Evolutionary conservation across 1,140 invertebrate genomes (phyloP).

Genomic region (Drosophila dunni): DNA sequence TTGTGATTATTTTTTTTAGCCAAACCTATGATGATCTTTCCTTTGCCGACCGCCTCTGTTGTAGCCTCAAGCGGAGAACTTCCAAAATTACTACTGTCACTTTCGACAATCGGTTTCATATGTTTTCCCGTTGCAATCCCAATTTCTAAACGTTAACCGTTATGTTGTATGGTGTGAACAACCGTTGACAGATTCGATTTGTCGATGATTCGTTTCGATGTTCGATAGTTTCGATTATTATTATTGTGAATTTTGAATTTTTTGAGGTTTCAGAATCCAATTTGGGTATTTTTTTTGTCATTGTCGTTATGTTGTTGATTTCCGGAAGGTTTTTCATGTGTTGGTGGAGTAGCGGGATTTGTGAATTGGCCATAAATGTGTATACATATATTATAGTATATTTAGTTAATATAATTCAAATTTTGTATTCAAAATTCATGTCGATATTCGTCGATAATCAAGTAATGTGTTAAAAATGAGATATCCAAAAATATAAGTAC

Average conservation of each 20-base stretch:
- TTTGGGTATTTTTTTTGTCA: constrained; percentile 10
- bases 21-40: constrained; percentile 85
- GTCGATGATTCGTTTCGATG: constrained; percentile 10
- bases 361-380: constrained; percentile 53
- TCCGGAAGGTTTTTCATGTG: constrained; percentile 21
- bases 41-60: constrained; percentile 67
- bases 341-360: constrained; percentile 41
- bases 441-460: constrained; percentile 35
- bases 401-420: constrained; percentile 41
- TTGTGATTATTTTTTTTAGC: constrained; percentile 69
- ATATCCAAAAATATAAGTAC: constrained; percentile 53
- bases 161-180: neutral
- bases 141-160: constrained; percentile 49
- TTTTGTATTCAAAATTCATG: constrained; percentile 21
- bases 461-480: constrained; percentile 59
- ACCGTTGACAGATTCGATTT: neutral
- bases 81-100: constrained; percentile 71
- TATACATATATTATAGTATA: constrained; percentile 38
- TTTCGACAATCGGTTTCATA: constrained; percentile 81
- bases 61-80: constrained; percentile 56
- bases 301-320: neutral
- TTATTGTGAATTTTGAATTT: constrained; percentile 48
- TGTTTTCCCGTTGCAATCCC: constrained; percentile 63
- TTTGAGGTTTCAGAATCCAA: constrained; percentile 37
- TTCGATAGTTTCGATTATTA: constrained; percentile 32